Conservation (phyloP, 2,113 vertebrate genomes). For the Callipepla californica region DNA sequence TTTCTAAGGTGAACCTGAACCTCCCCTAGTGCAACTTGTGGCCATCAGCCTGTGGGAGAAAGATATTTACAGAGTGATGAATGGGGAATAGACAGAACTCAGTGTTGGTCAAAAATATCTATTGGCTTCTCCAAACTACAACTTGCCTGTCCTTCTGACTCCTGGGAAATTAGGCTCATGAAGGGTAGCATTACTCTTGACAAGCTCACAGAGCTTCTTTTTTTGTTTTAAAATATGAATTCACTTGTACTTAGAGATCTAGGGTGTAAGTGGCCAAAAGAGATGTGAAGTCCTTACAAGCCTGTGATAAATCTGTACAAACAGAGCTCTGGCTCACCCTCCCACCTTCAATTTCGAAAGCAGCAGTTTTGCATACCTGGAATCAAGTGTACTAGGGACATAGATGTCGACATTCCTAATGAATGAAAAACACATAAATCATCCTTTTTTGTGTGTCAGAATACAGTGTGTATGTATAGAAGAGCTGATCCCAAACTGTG, state of each 20-base stretch:
- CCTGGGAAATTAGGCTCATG: neutral
- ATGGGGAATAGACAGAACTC: neutral
- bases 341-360: neutral
- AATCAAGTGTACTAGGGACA: neutral
- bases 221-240: neutral
- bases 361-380: neutral
- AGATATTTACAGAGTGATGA: neutral
- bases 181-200: neutral
- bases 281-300: neutral
- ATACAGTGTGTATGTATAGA: fast-evolving
- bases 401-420: neutral
- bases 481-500: neutral
- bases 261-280: neutral
- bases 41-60: neutral
- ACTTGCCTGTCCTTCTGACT: neutral
- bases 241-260: neutral
- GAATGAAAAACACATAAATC: neutral
- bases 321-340: neutral
- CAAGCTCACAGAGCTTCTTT: neutral
- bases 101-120: neutral
- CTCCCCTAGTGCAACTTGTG: too few relatives aligned
- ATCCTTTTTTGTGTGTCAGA: neutral
- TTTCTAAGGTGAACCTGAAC: too few relatives aligned
- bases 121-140: neutral
- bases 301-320: neutral